Evolutionary conservation across 2,888 invertebrate genomes (phyloP), one percentile per base, ranked within the genome.

Genomic region (Tetragonula carbonaria): DNA sequence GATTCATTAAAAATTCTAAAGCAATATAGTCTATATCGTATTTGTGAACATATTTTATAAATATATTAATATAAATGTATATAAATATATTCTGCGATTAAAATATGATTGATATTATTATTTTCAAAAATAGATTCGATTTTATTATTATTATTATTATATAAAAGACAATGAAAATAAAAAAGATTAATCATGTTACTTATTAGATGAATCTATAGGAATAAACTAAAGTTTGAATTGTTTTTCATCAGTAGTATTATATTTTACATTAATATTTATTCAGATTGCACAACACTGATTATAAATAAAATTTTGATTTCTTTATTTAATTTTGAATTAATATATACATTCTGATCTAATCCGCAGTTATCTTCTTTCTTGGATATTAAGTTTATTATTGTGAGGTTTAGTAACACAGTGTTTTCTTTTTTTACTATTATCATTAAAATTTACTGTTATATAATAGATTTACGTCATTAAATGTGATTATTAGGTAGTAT

Each of bases 211-310:
- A 71, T 71, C 38, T 71, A 16, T 18, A 57, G 33, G 23, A 21
- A 70, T 55, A 13, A 18, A 33, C 4, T 4, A 21, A 33, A 21
- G 18, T 33, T 33, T 5, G 2, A 18, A 33, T 33, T 21, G 0
- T 21, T 13, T 65, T 65, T 33, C 33, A 63, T 18, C 33, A 33
- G 13, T 45, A 53, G 8, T 33, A 38, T n/a, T 67, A 50, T 50
- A 57, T 51, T n/a, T 38, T 50, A 63, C 38, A 38, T 13, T 38
- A 76, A 16, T 73, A 18, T 70, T 74, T 57, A 74, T 59, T 45
- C 38, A 51, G 53, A 53, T 67, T 81, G 84, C 80, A 72, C 84
- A 86, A 70, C 84, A 87, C 82, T 80, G 84, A 80, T 87, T 86
- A 79, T 70, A 65, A 59, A 62, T 53, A 62, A 66, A 67, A 68